phyloP scores from a whole-genome alignment of 2,797 vertebrate species.

The Mycteria americana region DNA sequence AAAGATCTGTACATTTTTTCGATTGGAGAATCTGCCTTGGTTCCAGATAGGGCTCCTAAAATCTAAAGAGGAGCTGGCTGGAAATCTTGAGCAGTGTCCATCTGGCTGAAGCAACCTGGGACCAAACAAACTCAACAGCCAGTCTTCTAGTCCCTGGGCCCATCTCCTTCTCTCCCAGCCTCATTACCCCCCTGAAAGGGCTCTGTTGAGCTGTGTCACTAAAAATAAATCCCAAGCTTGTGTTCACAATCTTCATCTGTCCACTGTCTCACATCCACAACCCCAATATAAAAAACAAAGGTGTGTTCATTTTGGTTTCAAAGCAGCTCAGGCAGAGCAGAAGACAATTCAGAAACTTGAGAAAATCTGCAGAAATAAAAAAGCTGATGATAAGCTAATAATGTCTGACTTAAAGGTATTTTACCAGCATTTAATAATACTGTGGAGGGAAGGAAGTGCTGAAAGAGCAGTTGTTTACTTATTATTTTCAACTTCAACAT shows the following conservation, averaged over 20 bases:
- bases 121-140: background rate
- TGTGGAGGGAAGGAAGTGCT: background rate
- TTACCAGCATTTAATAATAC: constrained; percentile 1
- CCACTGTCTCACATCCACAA: constrained; percentile 32
- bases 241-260: background rate
- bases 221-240: background rate
- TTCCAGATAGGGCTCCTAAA: background rate
- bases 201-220: rapidly evolving
- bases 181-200: background rate
- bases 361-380: constrained; percentile 44
- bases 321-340: constrained; percentile 1
- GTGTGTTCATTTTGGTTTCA: constrained; percentile 33
- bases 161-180: background rate
- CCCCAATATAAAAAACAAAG: background rate
- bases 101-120: background rate
- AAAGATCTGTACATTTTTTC: background rate
- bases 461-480: constrained; percentile 14
- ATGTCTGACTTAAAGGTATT: background rate
- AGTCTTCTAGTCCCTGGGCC: background rate
- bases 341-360: constrained; percentile 6
- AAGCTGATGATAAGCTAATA: background rate
- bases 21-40: background rate
- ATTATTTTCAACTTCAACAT: constrained; percentile 1
- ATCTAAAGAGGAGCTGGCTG: background rate
- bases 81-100: background rate